Percentiles rank a stretch among this genome's conserved stretches.
These are phyloP conservation scores for Sphaerophoria rueppellii DNA, from an alignment of 2,888 invertebrate species.

Conservation along the genomic window DNA sequence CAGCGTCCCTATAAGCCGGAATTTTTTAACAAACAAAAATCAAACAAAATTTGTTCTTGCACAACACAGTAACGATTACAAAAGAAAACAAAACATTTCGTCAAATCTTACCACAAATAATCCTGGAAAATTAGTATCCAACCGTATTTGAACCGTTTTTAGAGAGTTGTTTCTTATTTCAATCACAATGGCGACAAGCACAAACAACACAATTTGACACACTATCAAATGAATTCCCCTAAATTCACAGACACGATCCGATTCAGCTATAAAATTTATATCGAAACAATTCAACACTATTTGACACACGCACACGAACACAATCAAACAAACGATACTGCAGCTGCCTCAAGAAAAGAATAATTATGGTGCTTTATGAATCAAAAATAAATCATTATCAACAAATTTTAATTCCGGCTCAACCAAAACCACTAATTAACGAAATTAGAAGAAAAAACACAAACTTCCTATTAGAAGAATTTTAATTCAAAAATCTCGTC, in stretches of 20 bases:
- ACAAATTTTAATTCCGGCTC: not conserved
- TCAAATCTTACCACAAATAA: conserved; percentile 28
- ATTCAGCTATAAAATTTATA: conserved; percentile 62
- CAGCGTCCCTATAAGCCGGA: no score
- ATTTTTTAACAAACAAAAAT: no score
- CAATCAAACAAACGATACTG: conserved; percentile 48
- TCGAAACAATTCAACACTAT: conserved; percentile 53
- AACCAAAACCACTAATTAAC: not conserved
- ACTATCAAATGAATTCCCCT: conserved; percentile 31
- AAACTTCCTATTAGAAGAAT: conserved; percentile 13
- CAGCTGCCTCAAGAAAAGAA: conserved; percentile 56
- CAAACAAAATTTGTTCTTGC: no score
- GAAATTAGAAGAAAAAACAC: not conserved
- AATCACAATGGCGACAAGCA: conserved; percentile 28
- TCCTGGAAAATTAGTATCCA: conserved; percentile 47
- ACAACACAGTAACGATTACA: no score
- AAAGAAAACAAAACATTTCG: no score
- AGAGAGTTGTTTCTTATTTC: not conserved
- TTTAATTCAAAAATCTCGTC: not conserved
- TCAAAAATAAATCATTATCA: not conserved
- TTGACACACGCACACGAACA: conserved; percentile 38
- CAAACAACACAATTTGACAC: conserved; percentile 17
- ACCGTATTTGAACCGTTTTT: not conserved
- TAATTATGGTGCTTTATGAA: conserved; percentile 55
- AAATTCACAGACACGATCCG: conserved; percentile 16